Evolutionary conservation across 2,113 vertebrate species (phyloP), one percentile per base, ranked within the genome.

Genomic region (Otolemur garnettii): DNA sequence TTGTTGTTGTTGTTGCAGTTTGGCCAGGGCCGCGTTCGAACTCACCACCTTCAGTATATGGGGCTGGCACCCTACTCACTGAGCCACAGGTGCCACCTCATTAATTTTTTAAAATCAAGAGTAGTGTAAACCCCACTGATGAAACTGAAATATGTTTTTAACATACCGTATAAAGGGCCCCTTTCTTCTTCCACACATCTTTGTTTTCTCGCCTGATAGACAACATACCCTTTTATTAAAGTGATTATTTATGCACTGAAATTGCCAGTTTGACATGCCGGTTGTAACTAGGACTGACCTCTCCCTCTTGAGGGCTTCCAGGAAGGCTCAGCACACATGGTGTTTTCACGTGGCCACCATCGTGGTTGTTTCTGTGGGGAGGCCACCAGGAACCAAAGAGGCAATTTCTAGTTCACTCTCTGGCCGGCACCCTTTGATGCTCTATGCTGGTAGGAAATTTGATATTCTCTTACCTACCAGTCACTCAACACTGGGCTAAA

Each of bases 121-220:
- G 95, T 84, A 90, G 66, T 88, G 91, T 96, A 96, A 98, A 93
- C 81, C 17, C 75, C 93, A 87, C 68, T 96, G 97, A 96, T 74
- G 94, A 84, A 96, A 97, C 89, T 85, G 96, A 97, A 93, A 86
- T 96, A 85, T 96, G 91, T 91, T 96, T 95, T 95, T 78, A 91
- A 87, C 19, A 15, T 81, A 91, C 50, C 81, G 6, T 87, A 79
- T 86, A 60, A 95, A 50, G 66, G 93, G 95, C 80, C 96, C 84
- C 95, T 93, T 77, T 81, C 79, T 86, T 42, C 83, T 89, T 90
- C 92, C 81, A 85, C 69, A 68, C 83, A 42, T 96, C 97, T 97
- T 97, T 98, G 93, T 97, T 98, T 95, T 62, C 75, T 90, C 97
- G 96, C 81, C 88, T 97, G 83, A 96, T 87, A 95, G 78, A 75